Evolutionary conservation across 1,140 invertebrate species (phyloP).

Genomic region (Samia ricini): DNA sequence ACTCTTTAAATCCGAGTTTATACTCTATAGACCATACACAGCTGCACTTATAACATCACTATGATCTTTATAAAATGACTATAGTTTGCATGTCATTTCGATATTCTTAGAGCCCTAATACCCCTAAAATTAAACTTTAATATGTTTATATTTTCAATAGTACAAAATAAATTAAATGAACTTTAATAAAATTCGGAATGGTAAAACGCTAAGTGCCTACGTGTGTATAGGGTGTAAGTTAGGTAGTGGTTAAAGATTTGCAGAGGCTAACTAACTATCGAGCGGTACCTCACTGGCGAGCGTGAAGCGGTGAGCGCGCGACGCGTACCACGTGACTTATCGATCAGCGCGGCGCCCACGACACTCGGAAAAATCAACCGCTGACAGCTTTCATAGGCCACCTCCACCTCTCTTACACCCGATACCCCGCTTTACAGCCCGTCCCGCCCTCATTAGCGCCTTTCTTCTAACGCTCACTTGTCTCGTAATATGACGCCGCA

Average conservation of each 20-base stretch:
- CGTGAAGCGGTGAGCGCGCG: conserved; percentile 21
- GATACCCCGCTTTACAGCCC: conserved; percentile 26
- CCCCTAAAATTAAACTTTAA: too few species aligned
- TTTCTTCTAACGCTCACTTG: conserved; percentile 67
- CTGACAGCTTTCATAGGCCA: conserved; percentile 69
- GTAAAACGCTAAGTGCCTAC: background rate
- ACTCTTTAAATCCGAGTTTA: too few species aligned
- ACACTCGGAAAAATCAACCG: conserved; percentile 76
- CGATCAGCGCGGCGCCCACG: conserved; percentile 71
- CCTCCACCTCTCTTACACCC: conserved; percentile 32
- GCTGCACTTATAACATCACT: background rate
- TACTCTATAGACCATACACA: background rate
- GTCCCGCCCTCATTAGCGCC: conserved; percentile 68
- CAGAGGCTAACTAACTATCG: conserved; percentile 70
- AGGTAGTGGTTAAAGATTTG: conserved; percentile 66
- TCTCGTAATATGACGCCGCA: conserved; percentile 70
- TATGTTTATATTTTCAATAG: too few species aligned
- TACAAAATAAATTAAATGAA: background rate
- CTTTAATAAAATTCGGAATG: background rate
- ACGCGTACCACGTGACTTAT: conserved; percentile 71
- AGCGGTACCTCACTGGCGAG: conserved; percentile 48
- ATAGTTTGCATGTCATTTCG: background rate
- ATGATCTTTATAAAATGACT: background rate
- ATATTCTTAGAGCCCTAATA: too few species aligned
- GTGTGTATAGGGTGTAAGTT: background rate